phyloP scores from a whole-genome alignment of 2,888 invertebrate species.

The Erynnis tages region DNA sequence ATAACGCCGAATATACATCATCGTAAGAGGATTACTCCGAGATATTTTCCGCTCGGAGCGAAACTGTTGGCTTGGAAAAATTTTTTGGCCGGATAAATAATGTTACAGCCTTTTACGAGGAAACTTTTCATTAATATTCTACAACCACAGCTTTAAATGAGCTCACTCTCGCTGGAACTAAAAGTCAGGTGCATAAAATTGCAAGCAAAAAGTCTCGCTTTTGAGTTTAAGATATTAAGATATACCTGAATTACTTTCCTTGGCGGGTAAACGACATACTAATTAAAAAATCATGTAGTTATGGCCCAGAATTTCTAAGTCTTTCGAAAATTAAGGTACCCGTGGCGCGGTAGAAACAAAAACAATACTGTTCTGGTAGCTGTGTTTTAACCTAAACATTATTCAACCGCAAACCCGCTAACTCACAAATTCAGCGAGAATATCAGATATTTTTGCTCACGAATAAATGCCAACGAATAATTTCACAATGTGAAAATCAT shows the following conservation, averaged over 20 bases:
- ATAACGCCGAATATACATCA: slow-evolving; percentile 27
- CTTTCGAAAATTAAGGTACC: too few species aligned
- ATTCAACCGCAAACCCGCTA: neutral
- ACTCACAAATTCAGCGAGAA: neutral
- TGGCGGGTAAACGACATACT: neutral
- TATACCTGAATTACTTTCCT: too few species aligned
- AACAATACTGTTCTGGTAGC: neutral
- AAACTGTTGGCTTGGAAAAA: slow-evolving; percentile 25
- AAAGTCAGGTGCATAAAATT: too few species aligned
- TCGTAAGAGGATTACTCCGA: slow-evolving; percentile 25
- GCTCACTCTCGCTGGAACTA: slow-evolving; percentile 6
- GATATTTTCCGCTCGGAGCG: slow-evolving; percentile 20
- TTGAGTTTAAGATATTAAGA: too few species aligned
- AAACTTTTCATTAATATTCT: slow-evolving; percentile 23
- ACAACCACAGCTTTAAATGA: slow-evolving; percentile 15
- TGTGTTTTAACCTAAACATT: neutral
- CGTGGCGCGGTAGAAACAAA: neutral
- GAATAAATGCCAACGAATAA: neutral
- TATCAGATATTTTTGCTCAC: slow-evolving; percentile 1
- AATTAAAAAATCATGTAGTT: neutral
- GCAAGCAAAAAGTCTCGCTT: neutral
- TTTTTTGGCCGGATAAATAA: slow-evolving; percentile 25
- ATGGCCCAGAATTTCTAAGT: neutral
- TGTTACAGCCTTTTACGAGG: slow-evolving; percentile 19
- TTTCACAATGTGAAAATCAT: slow-evolving; percentile 8